phyloP scores from a whole-genome alignment of 2,113 vertebrate species.

The Callopanchax toddi region DNA sequence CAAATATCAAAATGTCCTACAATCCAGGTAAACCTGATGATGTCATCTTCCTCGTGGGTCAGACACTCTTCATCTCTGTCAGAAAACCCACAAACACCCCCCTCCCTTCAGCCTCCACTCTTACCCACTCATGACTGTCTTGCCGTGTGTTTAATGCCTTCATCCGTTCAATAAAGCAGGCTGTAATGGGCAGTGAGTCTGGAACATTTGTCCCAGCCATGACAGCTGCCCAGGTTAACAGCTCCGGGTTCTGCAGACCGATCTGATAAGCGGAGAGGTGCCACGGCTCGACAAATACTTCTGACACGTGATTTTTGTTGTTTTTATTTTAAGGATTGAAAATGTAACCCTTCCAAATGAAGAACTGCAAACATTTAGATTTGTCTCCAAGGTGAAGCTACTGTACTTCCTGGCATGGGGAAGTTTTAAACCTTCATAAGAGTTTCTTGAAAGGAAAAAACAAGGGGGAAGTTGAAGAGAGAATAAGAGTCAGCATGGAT shows the following conservation, averaged over 20 bases:
- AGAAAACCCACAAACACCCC: conserved; percentile 43
- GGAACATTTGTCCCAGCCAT: conserved; percentile 43
- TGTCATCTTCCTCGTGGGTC: conserved; percentile 29
- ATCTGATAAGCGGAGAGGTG: conserved; percentile 47
- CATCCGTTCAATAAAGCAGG: conserved; percentile 46
- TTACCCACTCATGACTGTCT: conserved; percentile 40
- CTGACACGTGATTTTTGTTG: neutral
- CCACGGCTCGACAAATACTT: conserved; percentile 50
- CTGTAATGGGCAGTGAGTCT: conserved; percentile 42
- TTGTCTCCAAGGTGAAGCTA: neutral
- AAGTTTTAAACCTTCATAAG: too few relatives aligned
- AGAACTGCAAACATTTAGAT: neutral
- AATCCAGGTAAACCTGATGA: conserved; percentile 27
- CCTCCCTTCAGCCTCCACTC: conserved; percentile 15
- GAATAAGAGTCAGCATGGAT: conserved; percentile 51
- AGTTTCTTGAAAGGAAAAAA: conserved; percentile 37
- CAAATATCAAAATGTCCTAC: neutral
- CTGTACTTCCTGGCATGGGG: neutral
- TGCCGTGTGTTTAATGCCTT: conserved; percentile 41
- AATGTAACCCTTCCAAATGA: neutral
- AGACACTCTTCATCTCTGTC: conserved; percentile 34
- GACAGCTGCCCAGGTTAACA: conserved; percentile 67
- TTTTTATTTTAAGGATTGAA: neutral
- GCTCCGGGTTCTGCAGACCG: conserved; percentile 29
- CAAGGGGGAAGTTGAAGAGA: conserved; percentile 4